Evolutionary conservation across 1,140 invertebrate species (phyloP).

Genomic region (Leptinotarsa defecta): DNA sequence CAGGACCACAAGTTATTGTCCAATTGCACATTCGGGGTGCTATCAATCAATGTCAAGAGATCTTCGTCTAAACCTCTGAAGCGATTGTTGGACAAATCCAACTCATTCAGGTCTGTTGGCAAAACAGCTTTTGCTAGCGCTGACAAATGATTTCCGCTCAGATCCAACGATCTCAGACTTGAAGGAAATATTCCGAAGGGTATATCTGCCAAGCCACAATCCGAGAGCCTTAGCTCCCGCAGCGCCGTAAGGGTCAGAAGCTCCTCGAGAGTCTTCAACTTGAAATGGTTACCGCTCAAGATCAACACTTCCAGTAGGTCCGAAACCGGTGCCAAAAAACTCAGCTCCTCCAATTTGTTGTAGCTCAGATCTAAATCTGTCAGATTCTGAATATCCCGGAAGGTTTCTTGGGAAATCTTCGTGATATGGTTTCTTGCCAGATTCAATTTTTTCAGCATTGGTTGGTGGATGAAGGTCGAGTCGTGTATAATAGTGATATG

Average conservation of each 20-base stretch:
- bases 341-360: slow-evolving; percentile 70
- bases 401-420: slow-evolving; percentile 67
- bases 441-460: slow-evolving; percentile 61
- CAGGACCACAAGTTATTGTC: slow-evolving; percentile 71
- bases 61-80: slow-evolving; percentile 64
- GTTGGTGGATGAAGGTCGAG: slow-evolving; percentile 67
- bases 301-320: slow-evolving; percentile 65
- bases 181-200: slow-evolving; percentile 54
- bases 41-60: slow-evolving; percentile 61
- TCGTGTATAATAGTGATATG: slow-evolving; percentile 71
- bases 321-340: slow-evolving; percentile 62
- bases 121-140: slow-evolving; percentile 63
- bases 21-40: slow-evolving; percentile 60
- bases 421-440: slow-evolving; percentile 72
- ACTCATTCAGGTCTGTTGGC: slow-evolving; percentile 60
- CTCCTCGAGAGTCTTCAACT: slow-evolving; percentile 56
- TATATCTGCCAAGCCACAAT: slow-evolving; percentile 58
- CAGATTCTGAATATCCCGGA: slow-evolving; percentile 68
- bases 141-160: slow-evolving; percentile 64
- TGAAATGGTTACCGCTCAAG: slow-evolving; percentile 68
- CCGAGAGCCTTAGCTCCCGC: slow-evolving; percentile 63
- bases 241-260: slow-evolving; percentile 62
- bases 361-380: slow-evolving; percentile 71
- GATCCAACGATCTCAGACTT: slow-evolving; percentile 60
- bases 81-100: slow-evolving; percentile 69